A percentile compares a stretch with the other conserved stretches of the same genome.
Conservation (phyloP, 2,113 vertebrate species). For the Lonchura striata region DNA sequence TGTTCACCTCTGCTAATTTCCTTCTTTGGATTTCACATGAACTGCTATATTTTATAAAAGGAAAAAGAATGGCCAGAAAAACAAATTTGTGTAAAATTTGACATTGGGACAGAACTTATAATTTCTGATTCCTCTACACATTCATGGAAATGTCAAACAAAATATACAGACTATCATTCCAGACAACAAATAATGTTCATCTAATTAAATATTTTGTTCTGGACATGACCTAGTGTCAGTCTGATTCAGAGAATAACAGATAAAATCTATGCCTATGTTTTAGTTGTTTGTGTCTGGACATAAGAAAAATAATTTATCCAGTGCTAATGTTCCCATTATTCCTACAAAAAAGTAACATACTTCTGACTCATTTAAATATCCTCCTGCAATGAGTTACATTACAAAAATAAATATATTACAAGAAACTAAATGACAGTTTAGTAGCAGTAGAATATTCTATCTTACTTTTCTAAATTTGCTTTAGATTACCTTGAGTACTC, state of each 20-base stretch:
- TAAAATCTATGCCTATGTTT: neutral
- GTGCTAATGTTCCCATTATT: neutral
- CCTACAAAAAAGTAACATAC: neutral
- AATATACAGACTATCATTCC: neutral
- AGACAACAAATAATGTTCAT: neutral
- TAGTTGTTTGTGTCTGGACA: neutral
- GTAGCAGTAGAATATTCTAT: neutral
- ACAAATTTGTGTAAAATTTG: neutral
- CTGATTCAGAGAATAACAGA: neutral
- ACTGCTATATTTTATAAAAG: neutral
- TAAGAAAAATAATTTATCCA: neutral
- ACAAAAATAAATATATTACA: neutral
- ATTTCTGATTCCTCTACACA: neutral
- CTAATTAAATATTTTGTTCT: neutral
- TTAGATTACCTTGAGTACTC: neutral
- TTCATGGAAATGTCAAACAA: neutral
- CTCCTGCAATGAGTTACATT: neutral
- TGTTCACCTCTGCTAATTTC: neutral
- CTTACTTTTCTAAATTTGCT: neutral
- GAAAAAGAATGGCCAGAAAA: neutral
- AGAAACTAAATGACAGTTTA: neutral
- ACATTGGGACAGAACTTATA: neutral
- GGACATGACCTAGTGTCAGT: neutral
- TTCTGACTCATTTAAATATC: neutral
- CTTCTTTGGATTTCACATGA: neutral